Evolutionary conservation across 2,888 invertebrate genomes (phyloP).

Genomic region (Standfussiana lucernea): DNA sequence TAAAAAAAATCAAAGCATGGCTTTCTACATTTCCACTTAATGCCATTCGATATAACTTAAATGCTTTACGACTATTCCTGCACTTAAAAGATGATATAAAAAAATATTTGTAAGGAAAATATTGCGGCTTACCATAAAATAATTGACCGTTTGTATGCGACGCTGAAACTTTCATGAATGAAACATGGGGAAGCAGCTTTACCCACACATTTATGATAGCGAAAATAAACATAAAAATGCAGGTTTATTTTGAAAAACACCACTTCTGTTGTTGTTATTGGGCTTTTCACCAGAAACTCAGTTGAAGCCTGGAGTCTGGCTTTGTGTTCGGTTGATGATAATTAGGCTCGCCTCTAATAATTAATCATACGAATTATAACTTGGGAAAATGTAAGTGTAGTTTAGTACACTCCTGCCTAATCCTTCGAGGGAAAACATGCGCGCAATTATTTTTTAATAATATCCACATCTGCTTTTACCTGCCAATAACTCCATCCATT

Average conservation of each 20-base stretch:
- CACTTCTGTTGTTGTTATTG: too few species aligned
- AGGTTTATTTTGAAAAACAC: background rate
- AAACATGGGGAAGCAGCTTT: background rate
- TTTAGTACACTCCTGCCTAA: background rate
- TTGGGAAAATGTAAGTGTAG: background rate
- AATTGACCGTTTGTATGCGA: slow-evolving; percentile 26
- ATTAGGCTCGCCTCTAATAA: too few species aligned
- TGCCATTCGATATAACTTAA: background rate
- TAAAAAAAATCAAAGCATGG: background rate
- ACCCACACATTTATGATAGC: background rate
- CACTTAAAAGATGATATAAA: background rate
- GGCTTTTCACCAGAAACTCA: too few species aligned
- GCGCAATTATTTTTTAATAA: background rate
- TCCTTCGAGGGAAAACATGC: background rate
- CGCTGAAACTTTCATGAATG: slow-evolving; percentile 8
- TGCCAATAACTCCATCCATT: background rate
- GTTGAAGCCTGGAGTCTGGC: too few species aligned
- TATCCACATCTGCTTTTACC: background rate
- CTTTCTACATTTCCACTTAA: background rate
- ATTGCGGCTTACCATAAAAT: background rate
- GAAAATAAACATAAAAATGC: background rate
- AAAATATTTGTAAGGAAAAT: background rate
- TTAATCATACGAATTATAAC: too few species aligned
- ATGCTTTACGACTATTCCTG: background rate
- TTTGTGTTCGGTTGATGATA: too few species aligned